Evolutionary conservation across 2,797 vertebrate species (phyloP).

Genomic region (Rhincodon typus): DNA sequence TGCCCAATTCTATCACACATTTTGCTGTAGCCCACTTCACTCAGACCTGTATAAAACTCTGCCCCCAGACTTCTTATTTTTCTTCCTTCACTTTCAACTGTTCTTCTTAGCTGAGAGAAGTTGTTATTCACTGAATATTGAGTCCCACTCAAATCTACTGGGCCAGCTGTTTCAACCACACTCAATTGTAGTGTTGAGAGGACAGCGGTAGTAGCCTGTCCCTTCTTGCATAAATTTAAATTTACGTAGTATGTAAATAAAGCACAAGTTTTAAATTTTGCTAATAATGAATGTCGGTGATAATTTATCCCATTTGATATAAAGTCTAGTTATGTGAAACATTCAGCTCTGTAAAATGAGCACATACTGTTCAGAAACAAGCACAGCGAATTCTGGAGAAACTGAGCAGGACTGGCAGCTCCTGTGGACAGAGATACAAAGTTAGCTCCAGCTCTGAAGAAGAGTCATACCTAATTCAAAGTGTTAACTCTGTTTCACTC

Average conservation of each 20-base stretch:
- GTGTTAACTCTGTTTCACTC: no score
- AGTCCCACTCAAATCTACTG: neutral
- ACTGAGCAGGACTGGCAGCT: no score
- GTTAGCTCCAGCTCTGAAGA: no score
- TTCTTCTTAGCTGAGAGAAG: neutral
- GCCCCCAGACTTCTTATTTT: neutral
- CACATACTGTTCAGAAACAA: neutral
- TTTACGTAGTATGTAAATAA: neutral
- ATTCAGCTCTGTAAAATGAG: neutral
- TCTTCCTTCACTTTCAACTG: neutral
- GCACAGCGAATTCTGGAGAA: no score
- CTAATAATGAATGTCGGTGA: neutral
- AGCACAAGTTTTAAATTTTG: neutral
- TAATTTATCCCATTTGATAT: neutral
- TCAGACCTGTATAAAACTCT: no score
- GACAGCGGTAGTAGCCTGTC: neutral
- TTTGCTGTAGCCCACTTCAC: no score
- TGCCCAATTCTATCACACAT: no score
- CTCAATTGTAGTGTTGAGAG: neutral
- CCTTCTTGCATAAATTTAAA: neutral
- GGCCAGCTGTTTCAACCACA: neutral
- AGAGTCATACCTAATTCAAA: no score
- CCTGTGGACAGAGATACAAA: no score
- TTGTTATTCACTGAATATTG: neutral
- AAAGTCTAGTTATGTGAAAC: neutral